Evolutionary conservation across 35 echinoderm and acorn worm genomes (phyloP).

Genomic region (Heliocidaris tuberculata): DNA sequence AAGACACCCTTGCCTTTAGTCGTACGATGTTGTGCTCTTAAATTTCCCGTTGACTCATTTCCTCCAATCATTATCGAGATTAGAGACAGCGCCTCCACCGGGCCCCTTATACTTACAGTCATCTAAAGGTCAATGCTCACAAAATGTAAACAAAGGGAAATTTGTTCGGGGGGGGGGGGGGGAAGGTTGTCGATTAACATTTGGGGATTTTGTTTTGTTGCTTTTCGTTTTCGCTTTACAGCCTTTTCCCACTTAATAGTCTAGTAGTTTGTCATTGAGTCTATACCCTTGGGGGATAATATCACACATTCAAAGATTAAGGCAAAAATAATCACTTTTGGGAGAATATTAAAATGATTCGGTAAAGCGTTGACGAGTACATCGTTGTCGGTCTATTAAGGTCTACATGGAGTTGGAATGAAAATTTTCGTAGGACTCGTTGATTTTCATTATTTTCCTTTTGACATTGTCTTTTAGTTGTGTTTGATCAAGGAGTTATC

Average conservation of each 20-base stretch:
- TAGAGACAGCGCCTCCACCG: background rate
- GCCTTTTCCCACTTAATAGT: no score
- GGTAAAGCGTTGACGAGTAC: no score
- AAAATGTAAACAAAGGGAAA: background rate
- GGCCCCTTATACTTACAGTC: background rate
- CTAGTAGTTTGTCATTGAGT: no score
- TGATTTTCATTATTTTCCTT: background rate
- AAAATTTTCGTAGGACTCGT: background rate
- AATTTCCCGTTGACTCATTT: slow-evolving; percentile 2
- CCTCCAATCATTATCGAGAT: background rate
- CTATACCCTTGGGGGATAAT: no score
- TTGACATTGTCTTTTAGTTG: background rate
- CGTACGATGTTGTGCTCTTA: background rate
- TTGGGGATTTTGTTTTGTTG: background rate
- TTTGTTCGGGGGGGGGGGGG: background rate
- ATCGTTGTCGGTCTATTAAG: no score
- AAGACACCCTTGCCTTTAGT: background rate
- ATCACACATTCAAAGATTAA: no score
- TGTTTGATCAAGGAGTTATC: no score
- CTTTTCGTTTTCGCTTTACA: background rate
- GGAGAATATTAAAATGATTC: no score
- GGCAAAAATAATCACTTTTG: no score
- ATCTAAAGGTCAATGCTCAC: background rate
- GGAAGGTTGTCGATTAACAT: background rate
- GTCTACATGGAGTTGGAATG: no score